Percentiles rank a stretch among this genome's conserved stretches.
Evolutionary conservation across 2,888 invertebrate species (phyloP).

Genomic region (Cantharis rustica): DNA sequence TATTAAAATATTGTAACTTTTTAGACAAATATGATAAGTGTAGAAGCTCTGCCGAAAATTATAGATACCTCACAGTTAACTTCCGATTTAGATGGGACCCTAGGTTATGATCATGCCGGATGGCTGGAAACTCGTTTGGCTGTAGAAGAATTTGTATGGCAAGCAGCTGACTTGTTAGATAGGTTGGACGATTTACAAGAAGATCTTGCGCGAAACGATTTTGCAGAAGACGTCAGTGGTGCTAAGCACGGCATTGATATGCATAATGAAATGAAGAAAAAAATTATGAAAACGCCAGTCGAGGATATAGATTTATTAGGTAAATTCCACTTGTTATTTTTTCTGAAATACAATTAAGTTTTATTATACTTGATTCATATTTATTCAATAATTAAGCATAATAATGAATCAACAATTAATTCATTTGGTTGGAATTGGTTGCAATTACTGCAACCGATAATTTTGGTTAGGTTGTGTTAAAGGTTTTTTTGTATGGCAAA

Average conservation of each 20-base stretch:
- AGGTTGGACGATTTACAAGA: slow-evolving; percentile 92
- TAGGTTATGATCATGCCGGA: slow-evolving; percentile 94
- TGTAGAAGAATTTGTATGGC: slow-evolving; percentile 95
- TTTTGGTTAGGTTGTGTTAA: no score
- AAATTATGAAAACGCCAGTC: slow-evolving; percentile 90
- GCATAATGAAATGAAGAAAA: slow-evolving; percentile 92
- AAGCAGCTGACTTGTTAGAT: slow-evolving; percentile 90
- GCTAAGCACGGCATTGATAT: slow-evolving; percentile 91
- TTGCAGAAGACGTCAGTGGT: slow-evolving; percentile 92
- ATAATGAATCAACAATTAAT: no score
- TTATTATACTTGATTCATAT: no score
- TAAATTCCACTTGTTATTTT: slow-evolving; percentile 52
- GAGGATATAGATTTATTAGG: slow-evolving; percentile 93
- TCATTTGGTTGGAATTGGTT: no score
- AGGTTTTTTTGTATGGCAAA: no score
- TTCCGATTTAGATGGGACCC: slow-evolving; percentile 89
- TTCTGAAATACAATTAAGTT: no score
- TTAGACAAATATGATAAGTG: slow-evolving; percentile 94
- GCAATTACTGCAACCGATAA: no score
- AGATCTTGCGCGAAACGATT: slow-evolving; percentile 89
- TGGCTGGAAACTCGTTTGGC: slow-evolving; percentile 96
- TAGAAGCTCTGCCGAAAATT: slow-evolving; percentile 91
- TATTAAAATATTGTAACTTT: slow-evolving; percentile 46
- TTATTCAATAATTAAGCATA: no score
- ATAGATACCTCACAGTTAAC: slow-evolving; percentile 94